Percentiles rank a stretch among this genome's conserved stretches.
These are phyloP conservation scores for Willowsia nigromaculata DNA, from an alignment of 2,888 invertebrate species.

Conservation along the genomic window DNA sequence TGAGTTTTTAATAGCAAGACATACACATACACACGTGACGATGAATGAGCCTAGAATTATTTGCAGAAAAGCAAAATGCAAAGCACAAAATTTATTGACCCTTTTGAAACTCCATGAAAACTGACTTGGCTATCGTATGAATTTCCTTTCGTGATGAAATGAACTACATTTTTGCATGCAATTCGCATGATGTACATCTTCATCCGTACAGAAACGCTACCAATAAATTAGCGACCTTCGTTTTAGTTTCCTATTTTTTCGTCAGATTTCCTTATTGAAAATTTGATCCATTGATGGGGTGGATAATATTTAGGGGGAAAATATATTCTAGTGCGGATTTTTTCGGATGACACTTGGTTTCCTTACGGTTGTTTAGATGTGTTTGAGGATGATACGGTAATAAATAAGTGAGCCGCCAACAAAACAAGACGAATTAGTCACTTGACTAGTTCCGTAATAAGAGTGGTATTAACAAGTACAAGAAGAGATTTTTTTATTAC, in stretches of 20 bases:
- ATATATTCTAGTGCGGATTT: no score
- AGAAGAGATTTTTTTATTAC: constrained; percentile 23
- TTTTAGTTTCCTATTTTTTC: no score
- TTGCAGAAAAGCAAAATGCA: neutral
- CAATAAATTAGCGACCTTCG: constrained; percentile 4
- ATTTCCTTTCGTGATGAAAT: neutral
- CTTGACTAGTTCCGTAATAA: constrained; percentile 39
- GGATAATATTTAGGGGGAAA: no score
- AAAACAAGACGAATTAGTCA: constrained; percentile 54
- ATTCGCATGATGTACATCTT: constrained; percentile 11
- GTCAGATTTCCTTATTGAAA: no score
- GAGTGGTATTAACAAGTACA: neutral
- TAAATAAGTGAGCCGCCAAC: constrained; percentile 21
- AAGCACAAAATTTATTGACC: neutral
- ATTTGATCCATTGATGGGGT: no score
- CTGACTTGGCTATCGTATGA: neutral
- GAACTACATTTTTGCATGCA: neutral
- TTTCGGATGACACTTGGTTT: neutral
- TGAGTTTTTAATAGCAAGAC: neutral
- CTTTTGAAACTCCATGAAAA: neutral
- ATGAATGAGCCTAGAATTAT: neutral
- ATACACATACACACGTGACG: neutral
- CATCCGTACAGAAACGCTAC: neutral
- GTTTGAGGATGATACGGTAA: neutral
- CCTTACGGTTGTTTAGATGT: neutral